Evolutionary conservation across 2,797 vertebrate species (phyloP), one percentile per base, ranked within the genome.

Genomic region (Acipenser transmontanus): DNA sequence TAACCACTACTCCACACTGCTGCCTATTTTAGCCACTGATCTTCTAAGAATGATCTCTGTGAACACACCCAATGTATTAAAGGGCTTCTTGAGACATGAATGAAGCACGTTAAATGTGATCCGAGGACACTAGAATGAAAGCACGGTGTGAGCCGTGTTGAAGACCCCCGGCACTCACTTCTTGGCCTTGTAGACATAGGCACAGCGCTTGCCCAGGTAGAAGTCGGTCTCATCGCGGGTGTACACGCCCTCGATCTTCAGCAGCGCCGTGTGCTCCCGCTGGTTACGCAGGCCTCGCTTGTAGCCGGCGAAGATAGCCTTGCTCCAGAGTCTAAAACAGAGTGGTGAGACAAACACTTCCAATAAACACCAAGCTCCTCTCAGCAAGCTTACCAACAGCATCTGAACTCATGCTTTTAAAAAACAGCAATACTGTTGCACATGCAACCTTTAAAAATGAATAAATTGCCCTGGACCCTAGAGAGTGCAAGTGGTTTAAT

Each of bases 161-260:
- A 34, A 34, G 4, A 3, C 34, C 34, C 34, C 34, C 34, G 13
- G 1, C 0, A 85, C 95, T 91, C 78, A 98, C 97, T 97, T 99
- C 77, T 98, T 98, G 67, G 96, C 97, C 87, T 98, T 99, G 87
- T 98, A 98, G n/a, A 98, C 95, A 47, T 98, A 98, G 62, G 95
- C 96, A 63, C 97, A 99, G 72, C 90, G 92, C 71, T 99, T 99
- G 70, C 97, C 96, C 72, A 99, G 84, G 84, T 98, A 99, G 83
- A 97, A 99, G 62, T 98, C 96, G 0, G 95, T 95, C 79, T 99
- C 94, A 3, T 91, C 78, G 0, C 95, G 85, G 8, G 87, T 93
- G 84, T 98, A 98, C 49, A 98, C 96, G 0, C 97, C 96, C 78
- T 99, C 96, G 49, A 98, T 81, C 81, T 98, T 99, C 75, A 99